Percentiles rank a stretch among this genome's conserved stretches.
These are phyloP conservation scores for Liasis olivaceus DNA, from an alignment of 2,797 vertebrate species.

Conservation along the genomic window DNA sequence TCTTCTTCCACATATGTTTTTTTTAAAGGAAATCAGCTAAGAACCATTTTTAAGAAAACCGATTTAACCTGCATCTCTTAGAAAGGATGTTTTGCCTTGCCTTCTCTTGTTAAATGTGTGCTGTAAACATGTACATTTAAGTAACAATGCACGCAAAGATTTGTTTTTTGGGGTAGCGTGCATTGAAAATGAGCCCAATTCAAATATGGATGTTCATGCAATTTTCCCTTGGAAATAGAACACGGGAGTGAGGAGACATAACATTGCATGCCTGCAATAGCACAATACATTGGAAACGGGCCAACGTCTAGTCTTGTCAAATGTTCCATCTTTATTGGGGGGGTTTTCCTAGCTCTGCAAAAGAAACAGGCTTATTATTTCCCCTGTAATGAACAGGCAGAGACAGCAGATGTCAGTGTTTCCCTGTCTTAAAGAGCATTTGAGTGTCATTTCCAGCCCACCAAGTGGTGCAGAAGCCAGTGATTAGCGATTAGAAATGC, in stretches of 20 bases:
- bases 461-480: too few species aligned
- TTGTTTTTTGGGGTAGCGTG: neutral
- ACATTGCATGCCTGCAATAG: neutral
- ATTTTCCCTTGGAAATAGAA: neutral
- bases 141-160: neutral
- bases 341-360: conserved; percentile 24
- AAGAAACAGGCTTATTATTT: conserved; percentile 58
- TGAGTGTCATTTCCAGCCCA: neutral
- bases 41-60: neutral
- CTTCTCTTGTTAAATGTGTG: neutral
- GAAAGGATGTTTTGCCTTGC: neutral
- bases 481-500: neutral
- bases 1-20: conserved; percentile 49
- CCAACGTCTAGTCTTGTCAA: neutral
- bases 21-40: conserved; percentile 64
- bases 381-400: conserved; percentile 20
- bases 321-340: conserved; percentile 27
- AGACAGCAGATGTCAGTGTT: conserved; percentile 23
- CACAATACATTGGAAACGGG: neutral
- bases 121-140: neutral
- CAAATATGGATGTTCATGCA: neutral
- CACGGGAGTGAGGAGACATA: neutral
- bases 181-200: neutral
- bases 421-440: neutral
- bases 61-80: conserved; percentile 43